Conservation (phyloP, 2,888 invertebrate species). For the Drosophila limbata region DNA sequence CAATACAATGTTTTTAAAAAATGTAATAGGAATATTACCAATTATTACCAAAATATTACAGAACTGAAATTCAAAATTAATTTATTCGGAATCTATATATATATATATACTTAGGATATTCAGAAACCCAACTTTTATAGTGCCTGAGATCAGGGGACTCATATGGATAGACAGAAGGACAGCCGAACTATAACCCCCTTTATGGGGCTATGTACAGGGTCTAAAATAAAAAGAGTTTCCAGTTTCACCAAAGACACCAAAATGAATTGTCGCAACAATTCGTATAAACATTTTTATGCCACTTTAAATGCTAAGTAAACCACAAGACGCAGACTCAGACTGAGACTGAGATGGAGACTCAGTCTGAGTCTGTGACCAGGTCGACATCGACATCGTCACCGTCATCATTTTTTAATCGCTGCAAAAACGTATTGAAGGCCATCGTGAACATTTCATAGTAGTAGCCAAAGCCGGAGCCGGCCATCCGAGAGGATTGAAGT, state of each 20-base stretch:
- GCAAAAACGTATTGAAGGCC: slow-evolving; percentile 75
- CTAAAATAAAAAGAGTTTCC: slow-evolving; percentile 28
- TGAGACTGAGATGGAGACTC: background rate
- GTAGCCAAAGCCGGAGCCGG: slow-evolving; percentile 37
- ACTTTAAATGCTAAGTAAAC: slow-evolving; percentile 67
- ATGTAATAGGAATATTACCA: too few relatives aligned
- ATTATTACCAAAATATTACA: too few relatives aligned
- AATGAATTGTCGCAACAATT: slow-evolving; percentile 62
- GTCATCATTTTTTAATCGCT: slow-evolving; percentile 76
- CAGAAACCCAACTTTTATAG: background rate
- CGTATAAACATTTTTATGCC: slow-evolving; percentile 63
- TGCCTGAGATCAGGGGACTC: too few relatives aligned
- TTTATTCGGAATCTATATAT: too few relatives aligned
- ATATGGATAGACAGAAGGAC: background rate
- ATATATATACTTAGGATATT: too few relatives aligned
- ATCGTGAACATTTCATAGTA: slow-evolving; percentile 75
- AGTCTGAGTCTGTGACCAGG: slow-evolving; percentile 7
- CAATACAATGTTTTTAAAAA: too few relatives aligned
- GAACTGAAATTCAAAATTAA: too few relatives aligned
- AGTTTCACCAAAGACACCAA: slow-evolving; percentile 35
- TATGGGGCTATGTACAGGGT: slow-evolving; percentile 22
- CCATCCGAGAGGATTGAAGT: slow-evolving; percentile 66
- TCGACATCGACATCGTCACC: slow-evolving; percentile 36
- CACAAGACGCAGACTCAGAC: slow-evolving; percentile 18
- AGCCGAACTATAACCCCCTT: background rate